phyloP scores from a whole-genome alignment of 2,888 invertebrate genomes.

The Acleris cristana region DNA sequence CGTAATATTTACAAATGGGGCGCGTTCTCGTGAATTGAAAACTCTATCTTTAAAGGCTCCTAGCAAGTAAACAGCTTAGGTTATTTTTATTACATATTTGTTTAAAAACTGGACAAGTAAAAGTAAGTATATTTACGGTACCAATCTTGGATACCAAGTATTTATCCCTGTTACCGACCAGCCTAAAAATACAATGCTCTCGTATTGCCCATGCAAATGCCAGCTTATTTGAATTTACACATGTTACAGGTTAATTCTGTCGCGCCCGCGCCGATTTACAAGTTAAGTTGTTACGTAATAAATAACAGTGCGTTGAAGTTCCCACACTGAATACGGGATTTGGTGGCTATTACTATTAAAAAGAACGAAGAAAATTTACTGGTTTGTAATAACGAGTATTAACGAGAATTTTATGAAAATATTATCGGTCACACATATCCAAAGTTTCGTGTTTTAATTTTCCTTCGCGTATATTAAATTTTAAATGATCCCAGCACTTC shows the following conservation, averaged over 20 bases:
- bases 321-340: slow-evolving; percentile 16
- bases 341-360: slow-evolving; percentile 15
- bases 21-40: no score
- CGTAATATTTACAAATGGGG: no score
- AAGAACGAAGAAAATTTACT: slow-evolving; percentile 12
- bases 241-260: slow-evolving; percentile 34
- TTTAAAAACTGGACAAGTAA: no score
- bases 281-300: slow-evolving; percentile 19
- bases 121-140: no score
- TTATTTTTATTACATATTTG: no score
- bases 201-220: slow-evolving; percentile 31
- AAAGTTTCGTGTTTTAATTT: no score
- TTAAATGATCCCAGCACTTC: no score
- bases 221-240: slow-evolving; percentile 32
- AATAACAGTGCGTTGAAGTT: slow-evolving; percentile 25
- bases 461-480: no score
- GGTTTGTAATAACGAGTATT: not conserved
- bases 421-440: no score
- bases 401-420: not conserved
- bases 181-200: slow-evolving; percentile 19
- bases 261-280: slow-evolving; percentile 24
- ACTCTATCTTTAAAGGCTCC: no score
- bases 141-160: not conserved
- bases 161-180: slow-evolving; percentile 1
- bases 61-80: no score